Conservation (phyloP, 1,140 invertebrate species). For the roundworm (Caenorhabditis elegans) region WBcel235 BX284603.4:9173001-9173500, state of each 20-base stretch:
- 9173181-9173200: not conserved
- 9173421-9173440: too few relatives aligned
- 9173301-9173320: conserved; percentile 1
- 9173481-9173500: too few relatives aligned
- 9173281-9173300: conserved; percentile 32
- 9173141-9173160: not conserved
- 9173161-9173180: not conserved
- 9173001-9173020: too few relatives aligned
- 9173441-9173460: too few relatives aligned
- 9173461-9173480: too few relatives aligned
- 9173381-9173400: not conserved
- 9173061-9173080: not conserved
- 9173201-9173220: too few relatives aligned
- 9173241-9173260: too few relatives aligned
- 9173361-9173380: not conserved
- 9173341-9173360: not conserved
- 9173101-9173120: too few relatives aligned
- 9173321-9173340: not conserved
- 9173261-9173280: not conserved
- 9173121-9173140: not conserved
- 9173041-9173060: not conserved
- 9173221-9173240: too few relatives aligned
- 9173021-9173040: not conserved
- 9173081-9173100: too few relatives aligned
- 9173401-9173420: not conserved